A percentile compares a stretch with the other conserved stretches of the same genome.
These are phyloP conservation scores for Thrips palmi DNA, from an alignment of 1,140 invertebrate species.

Conservation along the genomic window DNA sequence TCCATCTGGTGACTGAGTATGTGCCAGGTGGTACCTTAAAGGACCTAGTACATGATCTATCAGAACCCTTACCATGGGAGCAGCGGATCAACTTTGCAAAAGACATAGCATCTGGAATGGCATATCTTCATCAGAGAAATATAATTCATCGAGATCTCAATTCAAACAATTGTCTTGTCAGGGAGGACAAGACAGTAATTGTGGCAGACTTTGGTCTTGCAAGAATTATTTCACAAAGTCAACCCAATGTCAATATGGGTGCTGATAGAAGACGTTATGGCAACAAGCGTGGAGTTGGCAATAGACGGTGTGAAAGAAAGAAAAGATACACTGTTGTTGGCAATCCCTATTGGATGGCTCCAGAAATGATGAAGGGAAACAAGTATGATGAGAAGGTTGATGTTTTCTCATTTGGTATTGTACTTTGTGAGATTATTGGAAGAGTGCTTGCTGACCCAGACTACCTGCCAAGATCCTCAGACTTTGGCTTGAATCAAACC, in stretches of 20 bases:
- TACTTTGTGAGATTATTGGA: conserved; percentile 90
- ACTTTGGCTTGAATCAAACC: conserved; percentile 79
- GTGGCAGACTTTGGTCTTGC: conserved; percentile 91
- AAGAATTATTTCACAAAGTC: conserved; percentile 52
- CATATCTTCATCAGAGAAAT: conserved; percentile 83
- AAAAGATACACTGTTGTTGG: conserved; percentile 68
- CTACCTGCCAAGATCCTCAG: conserved; percentile 67
- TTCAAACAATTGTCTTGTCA: conserved; percentile 89
- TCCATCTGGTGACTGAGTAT: conserved; percentile 84
- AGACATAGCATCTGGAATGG: conserved; percentile 83
- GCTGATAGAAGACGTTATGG: conserved; percentile 15
- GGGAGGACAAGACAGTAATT: conserved; percentile 75
- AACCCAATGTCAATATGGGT: conserved; percentile 15
- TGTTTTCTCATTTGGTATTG: conserved; percentile 92
- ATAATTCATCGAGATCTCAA: conserved; percentile 93
- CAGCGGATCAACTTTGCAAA: conserved; percentile 67
- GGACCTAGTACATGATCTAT: conserved; percentile 55
- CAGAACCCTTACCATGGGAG: conserved; percentile 57
- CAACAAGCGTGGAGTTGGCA: conserved; percentile 22
- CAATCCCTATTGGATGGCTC: conserved; percentile 97
- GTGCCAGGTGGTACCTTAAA: conserved; percentile 79
- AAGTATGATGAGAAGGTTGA: conserved; percentile 95
- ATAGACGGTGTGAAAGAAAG: conserved; percentile 36
- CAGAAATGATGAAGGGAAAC: conserved; percentile 92
- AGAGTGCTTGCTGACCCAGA: conserved; percentile 85